Conservation (phyloP, 2,797 vertebrate genomes). For the Enteromius thamalakanensis region DNA sequence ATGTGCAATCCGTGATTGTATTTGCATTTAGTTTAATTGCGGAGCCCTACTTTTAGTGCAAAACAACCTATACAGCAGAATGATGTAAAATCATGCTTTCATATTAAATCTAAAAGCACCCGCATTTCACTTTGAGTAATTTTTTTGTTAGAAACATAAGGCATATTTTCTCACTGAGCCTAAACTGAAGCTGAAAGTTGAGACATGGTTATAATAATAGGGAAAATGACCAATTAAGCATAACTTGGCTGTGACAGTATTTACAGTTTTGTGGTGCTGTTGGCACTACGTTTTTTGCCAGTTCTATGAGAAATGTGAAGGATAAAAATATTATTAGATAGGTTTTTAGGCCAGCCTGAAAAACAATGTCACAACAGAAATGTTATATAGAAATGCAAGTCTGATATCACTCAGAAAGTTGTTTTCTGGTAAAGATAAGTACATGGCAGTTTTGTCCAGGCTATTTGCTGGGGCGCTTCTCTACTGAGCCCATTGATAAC, state of each 20-base stretch:
- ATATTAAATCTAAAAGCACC: neutral
- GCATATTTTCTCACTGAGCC: neutral
- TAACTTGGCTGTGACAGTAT: neutral
- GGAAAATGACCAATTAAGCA: neutral
- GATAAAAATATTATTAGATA: neutral
- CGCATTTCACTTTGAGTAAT: neutral
- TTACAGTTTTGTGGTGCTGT: too few relatives aligned
- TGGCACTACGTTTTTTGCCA: too few relatives aligned
- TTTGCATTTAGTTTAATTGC: too few relatives aligned
- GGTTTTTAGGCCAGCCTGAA: neutral
- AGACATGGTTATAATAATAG: neutral
- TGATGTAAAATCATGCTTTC: neutral
- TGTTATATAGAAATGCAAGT: neutral
- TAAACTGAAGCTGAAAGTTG: neutral
- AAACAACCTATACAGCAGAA: neutral
- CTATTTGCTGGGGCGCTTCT: slow-evolving; percentile 32
- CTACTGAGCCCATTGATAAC: slow-evolving; percentile 14
- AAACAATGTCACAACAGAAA: slow-evolving; percentile 9
- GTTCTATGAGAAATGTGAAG: neutral
- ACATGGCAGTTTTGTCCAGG: slow-evolving; percentile 1
- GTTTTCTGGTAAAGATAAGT: neutral
- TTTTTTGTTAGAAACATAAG: neutral
- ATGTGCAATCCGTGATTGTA: too few relatives aligned
- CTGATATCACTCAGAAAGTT: neutral
- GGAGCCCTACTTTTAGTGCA: too few relatives aligned